Evolutionary conservation across 2,797 vertebrate species (phyloP).

Genomic region (Chanos chanos): DNA sequence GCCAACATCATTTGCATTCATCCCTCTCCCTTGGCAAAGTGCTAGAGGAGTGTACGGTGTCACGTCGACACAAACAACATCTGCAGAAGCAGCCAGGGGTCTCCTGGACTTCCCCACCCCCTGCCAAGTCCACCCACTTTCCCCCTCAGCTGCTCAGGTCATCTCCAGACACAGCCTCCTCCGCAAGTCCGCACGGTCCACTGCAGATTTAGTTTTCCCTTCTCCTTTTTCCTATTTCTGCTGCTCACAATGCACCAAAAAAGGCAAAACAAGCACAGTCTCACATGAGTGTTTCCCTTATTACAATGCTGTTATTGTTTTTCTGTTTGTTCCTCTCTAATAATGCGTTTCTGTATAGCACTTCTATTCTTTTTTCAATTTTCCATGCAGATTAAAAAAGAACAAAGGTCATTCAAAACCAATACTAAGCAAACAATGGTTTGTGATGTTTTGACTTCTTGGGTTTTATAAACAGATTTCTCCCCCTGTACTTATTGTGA

Average conservation of each 20-base stretch:
- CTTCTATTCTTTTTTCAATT: too few relatives aligned
- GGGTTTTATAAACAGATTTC: too few relatives aligned
- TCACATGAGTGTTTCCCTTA: too few relatives aligned
- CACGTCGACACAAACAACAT: slow-evolving; percentile 14
- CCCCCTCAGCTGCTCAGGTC: background rate
- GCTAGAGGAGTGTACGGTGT: background rate
- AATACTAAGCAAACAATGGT: too few relatives aligned
- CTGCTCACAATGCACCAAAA: background rate
- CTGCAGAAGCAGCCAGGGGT: slow-evolving; percentile 15
- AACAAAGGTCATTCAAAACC: too few relatives aligned
- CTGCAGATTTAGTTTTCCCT: background rate
- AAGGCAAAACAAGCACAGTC: too few relatives aligned
- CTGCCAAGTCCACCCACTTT: slow-evolving; percentile 2
- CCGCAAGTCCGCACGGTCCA: background rate
- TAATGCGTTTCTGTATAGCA: too few relatives aligned
- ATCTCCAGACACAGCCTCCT: background rate
- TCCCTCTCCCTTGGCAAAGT: background rate
- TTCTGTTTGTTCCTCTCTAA: too few relatives aligned
- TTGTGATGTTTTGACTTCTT: too few relatives aligned
- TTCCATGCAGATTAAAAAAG: too few relatives aligned
- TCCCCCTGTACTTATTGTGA: too few relatives aligned
- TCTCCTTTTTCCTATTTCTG: background rate
- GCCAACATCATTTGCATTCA: slow-evolving; percentile 10
- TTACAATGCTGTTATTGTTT: too few relatives aligned
- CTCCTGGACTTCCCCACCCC: background rate